Evolutionary conservation across 2,113 vertebrate species (phyloP), one percentile per base, ranked within the genome.

Genomic region (Lagenorhynchus albirostris): DNA sequence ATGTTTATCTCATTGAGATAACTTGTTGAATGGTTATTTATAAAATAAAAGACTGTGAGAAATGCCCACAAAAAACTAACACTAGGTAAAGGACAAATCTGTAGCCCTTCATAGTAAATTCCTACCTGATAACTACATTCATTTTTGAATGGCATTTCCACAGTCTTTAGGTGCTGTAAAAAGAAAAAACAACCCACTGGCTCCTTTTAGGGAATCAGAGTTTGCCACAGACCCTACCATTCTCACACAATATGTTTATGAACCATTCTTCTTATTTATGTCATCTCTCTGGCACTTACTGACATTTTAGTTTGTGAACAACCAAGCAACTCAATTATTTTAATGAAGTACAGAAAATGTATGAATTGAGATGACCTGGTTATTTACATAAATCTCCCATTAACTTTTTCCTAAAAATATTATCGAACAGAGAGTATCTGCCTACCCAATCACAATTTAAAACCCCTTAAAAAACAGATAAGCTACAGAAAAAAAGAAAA

Each of bases 301-400:
- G n/a, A 17, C 36, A 84, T 77, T 88, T 68, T 62, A 80, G 7
- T 70, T 80, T 84, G n/a, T 76, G n/a, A 90, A 96, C 14, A 90
- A 77, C 14, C 74, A 82, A 96, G 81, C 23, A 84, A 92, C 33
- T 79, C 11, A 73, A 76, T 76, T 9, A 80, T 87, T 79, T 89
- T 73, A 94, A 92, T 41, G 14, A 96, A 83, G 11, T 86, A 82
- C 1, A 95, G 58, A 68, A 96, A 89, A 89, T 36, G n/a, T n/a
- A 62, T 77, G 14, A 55, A 62, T 44, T 81, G 23, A 84, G 29
- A 84, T 47, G 33, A 68, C 14, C 17, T 95, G 21, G 5, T 55
- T 88, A 88, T 58, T 89, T 85, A 58, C 15, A 53, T 65, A 80
- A 80, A 12, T 88, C 26, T 50, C 44, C 23, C 29, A 80, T 5